Evolutionary conservation across 2,113 vertebrate genomes (phyloP), one percentile per base, ranked within the genome.

Genomic region (Xenus cinereus): DNA sequence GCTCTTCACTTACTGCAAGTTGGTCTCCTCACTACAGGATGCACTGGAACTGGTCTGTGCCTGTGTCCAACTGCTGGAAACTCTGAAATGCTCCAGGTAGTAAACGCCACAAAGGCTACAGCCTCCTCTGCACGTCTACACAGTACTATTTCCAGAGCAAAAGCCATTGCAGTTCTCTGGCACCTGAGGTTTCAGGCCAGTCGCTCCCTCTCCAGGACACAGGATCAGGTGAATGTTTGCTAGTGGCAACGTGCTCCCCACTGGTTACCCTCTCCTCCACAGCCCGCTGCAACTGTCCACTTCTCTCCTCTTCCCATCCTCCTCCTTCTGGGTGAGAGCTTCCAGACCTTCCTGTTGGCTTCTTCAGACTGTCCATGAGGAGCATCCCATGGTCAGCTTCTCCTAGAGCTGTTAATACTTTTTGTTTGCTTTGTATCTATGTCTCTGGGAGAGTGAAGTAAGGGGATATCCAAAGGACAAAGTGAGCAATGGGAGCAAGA

Each of bases 401-500:
- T 89, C 27, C 60, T 48, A 39, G 10, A 62, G 53, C 22, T 50
- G 12, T 48, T 46, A 66, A 78, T 18, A n/a, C 12, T 67, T 60
- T 74, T 63, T n/a, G 27, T 74, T 74, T 50, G 14, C 30, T 85
- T 69, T 4, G 0, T 56, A 68, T 74, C 24, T 62, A 64, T 56
- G 23, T n/a, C 54, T 45, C 35, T 4, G 0, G 14, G 37, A 51
- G 17, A 81, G 43, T 20, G 33, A 85, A 79, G 59, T 39, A 54
- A 89, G 11, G 48, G 67, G 19, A 63, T 63, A 62, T 80, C 60
- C 67, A 37, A 53, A 13, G 14, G 54, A 62, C 46, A 89, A 79
- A 79, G 26, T 0, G 1, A 67, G 23, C 0, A 1, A 57, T 4
- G 32, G 18, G 46, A 84, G 19, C 30, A 41, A 78, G n/a, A 59